Evolutionary conservation across 1,140 invertebrate species (phyloP).

Genomic region (Drosophila lowei): DNA sequence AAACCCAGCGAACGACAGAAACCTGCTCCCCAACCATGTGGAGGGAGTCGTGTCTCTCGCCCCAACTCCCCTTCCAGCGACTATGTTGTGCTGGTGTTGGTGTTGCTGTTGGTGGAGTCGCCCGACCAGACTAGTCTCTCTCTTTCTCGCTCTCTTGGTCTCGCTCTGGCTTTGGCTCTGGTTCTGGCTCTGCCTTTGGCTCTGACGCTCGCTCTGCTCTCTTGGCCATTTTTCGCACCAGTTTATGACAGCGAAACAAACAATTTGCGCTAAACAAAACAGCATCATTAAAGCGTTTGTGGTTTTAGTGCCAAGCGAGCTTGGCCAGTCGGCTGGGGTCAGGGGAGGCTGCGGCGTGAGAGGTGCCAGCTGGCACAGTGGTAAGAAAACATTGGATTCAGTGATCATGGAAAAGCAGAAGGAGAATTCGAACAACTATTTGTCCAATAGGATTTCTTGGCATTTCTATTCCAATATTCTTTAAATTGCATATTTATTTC

Average conservation of each 20-base stretch:
- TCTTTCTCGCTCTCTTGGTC: conserved; percentile 10
- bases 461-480: no score
- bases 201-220: conserved; percentile 28
- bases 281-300: conserved; percentile 83
- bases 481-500: no score
- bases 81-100: not conserved
- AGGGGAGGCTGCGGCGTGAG: not conserved
- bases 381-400: not conserved
- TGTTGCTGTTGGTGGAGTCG: conserved; percentile 22
- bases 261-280: conserved; percentile 82
- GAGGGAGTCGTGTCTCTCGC: conserved; percentile 29
- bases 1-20: conserved; percentile 28
- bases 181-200: conserved; percentile 3
- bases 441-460: no score
- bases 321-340: conserved; percentile 26
- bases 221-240: conserved; percentile 80
- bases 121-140: conserved; percentile 34
- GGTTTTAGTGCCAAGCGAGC: conserved; percentile 74
- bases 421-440: no score
- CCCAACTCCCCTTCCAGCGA: conserved; percentile 3
- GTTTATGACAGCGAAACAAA: conserved; percentile 82
- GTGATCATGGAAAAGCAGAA: not conserved
- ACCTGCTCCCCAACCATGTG: conserved; percentile 59
- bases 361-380: conserved; percentile 20
- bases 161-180: conserved; percentile 9